Percentiles rank a stretch among this genome's conserved stretches.
Evolutionary conservation across 2,113 vertebrate species (phyloP).

Genomic region (Tetrao urogallus): DNA sequence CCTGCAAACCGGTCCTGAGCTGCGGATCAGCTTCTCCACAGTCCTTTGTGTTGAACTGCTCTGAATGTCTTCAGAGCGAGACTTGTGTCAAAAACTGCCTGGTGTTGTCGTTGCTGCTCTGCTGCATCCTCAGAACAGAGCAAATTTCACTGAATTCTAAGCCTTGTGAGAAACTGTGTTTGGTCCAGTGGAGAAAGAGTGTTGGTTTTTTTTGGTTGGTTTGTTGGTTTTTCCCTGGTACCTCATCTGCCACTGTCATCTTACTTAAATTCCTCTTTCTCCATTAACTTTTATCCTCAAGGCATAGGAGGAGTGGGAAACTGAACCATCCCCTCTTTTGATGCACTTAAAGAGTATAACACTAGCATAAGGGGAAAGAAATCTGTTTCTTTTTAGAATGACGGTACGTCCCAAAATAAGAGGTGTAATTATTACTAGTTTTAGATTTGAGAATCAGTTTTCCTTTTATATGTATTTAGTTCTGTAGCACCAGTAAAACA

Average conservation of each 20-base stretch:
- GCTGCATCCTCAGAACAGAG: background rate
- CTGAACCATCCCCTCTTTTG: background rate
- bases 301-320: background rate
- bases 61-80: background rate
- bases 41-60: background rate
- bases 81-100: background rate
- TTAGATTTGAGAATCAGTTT: background rate
- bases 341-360: background rate
- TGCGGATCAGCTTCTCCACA: background rate
- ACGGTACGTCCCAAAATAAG: background rate
- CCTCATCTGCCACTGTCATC: background rate
- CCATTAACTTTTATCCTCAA: background rate
- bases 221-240: background rate
- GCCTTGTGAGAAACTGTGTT: background rate
- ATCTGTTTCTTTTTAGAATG: background rate
- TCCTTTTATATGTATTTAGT: background rate
- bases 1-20: background rate
- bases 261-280: background rate
- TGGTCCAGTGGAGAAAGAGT: fast-evolving
- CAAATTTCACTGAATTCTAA: background rate
- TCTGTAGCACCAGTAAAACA: background rate
- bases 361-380: background rate
- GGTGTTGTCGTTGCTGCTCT: background rate
- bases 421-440: background rate
- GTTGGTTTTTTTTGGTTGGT: fast-evolving